Percentiles rank a stretch among this genome's conserved stretches.
Evolutionary conservation across 2,888 invertebrate species (phyloP).

Genomic region (Sialis lutaria): DNA sequence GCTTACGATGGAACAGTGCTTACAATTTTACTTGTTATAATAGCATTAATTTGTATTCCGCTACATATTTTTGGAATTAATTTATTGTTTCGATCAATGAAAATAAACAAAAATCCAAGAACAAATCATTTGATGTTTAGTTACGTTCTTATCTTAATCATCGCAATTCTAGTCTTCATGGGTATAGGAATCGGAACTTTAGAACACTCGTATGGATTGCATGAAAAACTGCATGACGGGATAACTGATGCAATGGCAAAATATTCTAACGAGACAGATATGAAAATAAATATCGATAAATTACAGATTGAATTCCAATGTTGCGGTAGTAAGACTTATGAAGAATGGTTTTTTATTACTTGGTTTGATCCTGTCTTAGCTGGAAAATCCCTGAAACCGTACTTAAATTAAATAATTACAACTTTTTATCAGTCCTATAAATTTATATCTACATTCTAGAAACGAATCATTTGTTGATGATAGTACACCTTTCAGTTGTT

Average conservation of each 20-base stretch:
- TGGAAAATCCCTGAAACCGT: constrained; percentile 11
- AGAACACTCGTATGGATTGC: constrained; percentile 16
- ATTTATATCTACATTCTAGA: not conserved
- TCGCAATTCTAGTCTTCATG: constrained; percentile 10
- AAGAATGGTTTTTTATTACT: constrained; percentile 42
- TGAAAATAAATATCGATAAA: constrained; percentile 36
- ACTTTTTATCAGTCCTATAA: not conserved
- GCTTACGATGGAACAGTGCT: constrained; percentile 19
- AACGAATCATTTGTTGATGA: constrained; percentile 16
- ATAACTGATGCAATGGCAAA: constrained; percentile 38
- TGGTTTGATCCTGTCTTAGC: constrained; percentile 34
- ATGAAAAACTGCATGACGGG: constrained; percentile 25
- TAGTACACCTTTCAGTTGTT: constrained; percentile 45
- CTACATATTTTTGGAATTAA: constrained; percentile 14
- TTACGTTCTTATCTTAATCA: constrained; percentile 11
- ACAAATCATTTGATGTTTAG: constrained; percentile 16
- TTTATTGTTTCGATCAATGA: constrained; percentile 15
- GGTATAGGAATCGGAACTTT: constrained; percentile 15
- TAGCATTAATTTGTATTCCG: constrained; percentile 15
- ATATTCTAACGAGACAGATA: constrained; percentile 32
- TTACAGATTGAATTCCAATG: constrained; percentile 43
- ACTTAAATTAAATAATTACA: not conserved
- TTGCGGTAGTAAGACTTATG: constrained; percentile 38
- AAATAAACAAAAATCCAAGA: constrained; percentile 10
- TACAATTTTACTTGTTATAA: constrained; percentile 13